Conservation (phyloP, 1,140 invertebrate species). For the Rhynchophorus ferrugineus region DNA sequence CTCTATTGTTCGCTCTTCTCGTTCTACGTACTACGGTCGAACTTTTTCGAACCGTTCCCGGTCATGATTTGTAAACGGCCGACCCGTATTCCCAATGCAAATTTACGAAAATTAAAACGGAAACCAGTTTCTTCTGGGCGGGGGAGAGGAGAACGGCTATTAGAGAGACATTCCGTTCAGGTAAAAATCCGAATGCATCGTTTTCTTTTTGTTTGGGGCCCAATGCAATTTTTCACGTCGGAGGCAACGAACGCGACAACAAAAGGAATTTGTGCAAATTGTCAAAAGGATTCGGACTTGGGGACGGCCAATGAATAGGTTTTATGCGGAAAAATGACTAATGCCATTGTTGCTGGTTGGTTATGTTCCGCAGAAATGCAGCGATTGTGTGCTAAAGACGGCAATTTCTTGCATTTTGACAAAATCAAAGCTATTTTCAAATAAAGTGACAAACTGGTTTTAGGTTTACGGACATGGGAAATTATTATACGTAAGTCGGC, state of each 20-base stretch:
- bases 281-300: neutral
- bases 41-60: too few species aligned
- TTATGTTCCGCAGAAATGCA: too few species aligned
- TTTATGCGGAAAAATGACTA: neutral
- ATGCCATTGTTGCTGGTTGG: too few species aligned
- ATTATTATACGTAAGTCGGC: too few species aligned
- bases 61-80: neutral
- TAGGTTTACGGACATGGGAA: too few species aligned
- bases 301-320: neutral
- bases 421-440: too few species aligned
- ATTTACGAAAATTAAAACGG: neutral
- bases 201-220: neutral
- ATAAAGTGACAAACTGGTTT: too few species aligned
- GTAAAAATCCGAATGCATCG: neutral
- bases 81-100: neutral
- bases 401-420: too few species aligned
- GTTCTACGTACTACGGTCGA: too few species aligned
- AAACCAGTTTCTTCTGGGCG: neutral
- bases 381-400: too few species aligned
- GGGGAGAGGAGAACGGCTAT: too few species aligned
- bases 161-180: neutral
- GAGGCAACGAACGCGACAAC: neutral
- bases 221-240: neutral
- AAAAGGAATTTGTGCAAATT: neutral
- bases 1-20: neutral